Evolutionary conservation across 2,888 invertebrate species (phyloP).

Genomic region (Sesia bembeciformis): DNA sequence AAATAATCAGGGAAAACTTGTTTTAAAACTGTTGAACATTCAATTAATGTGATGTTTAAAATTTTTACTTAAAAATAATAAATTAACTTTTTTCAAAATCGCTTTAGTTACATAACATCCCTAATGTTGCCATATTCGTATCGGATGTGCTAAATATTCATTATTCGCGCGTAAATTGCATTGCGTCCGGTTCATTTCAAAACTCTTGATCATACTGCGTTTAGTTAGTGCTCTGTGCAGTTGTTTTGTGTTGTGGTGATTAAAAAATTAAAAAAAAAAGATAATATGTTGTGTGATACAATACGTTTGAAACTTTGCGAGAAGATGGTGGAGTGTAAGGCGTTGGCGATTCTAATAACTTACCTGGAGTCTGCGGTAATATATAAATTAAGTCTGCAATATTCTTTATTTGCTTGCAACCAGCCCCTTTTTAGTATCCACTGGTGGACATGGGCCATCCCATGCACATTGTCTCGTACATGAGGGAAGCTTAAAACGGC

Average conservation of each 20-base stretch:
- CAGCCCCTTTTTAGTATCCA: no score
- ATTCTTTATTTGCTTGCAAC: no score
- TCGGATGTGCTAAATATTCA: slow-evolving; percentile 1
- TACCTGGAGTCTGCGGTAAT: slow-evolving; percentile 58
- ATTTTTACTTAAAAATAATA: not conserved
- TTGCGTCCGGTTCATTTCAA: slow-evolving; percentile 50
- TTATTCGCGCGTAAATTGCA: slow-evolving; percentile 31
- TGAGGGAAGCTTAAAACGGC: no score
- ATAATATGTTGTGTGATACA: slow-evolving; percentile 52
- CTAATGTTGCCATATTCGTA: not conserved
- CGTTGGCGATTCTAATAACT: slow-evolving; percentile 51
- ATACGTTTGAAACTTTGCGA: slow-evolving; percentile 57
- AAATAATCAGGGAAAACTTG: no score
- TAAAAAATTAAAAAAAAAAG: not conserved
- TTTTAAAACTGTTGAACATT: no score
- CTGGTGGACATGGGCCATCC: no score
- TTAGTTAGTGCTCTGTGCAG: slow-evolving; percentile 26
- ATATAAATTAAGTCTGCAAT: not conserved
- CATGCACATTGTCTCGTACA: no score
- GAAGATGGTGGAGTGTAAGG: slow-evolving; percentile 57
- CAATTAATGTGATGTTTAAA: no score
- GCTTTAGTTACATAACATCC: not conserved
- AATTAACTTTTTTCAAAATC: not conserved
- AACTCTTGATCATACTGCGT: slow-evolving; percentile 32
- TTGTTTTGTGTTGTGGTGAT: slow-evolving; percentile 20